These are phyloP conservation scores for Fragum fragum DNA, from an alignment of 2,888 invertebrate species.

Conservation along the genomic window DNA sequence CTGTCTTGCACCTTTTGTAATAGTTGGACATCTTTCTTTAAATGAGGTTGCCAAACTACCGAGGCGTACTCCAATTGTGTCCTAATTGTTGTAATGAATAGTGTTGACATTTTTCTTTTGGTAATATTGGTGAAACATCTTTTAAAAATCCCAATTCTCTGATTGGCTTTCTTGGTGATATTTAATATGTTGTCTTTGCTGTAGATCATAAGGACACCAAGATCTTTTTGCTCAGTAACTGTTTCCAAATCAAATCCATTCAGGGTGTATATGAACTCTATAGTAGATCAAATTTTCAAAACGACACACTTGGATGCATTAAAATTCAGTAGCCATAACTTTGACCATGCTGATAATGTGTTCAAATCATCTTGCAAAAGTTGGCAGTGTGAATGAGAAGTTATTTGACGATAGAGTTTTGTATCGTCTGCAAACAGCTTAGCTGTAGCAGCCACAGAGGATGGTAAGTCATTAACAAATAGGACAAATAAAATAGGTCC, in stretches of 20 bases:
- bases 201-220: not conserved
- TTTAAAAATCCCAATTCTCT: not conserved
- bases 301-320: too few species aligned
- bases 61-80: not conserved
- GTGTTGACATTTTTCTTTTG: not conserved
- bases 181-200: not conserved
- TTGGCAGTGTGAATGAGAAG: too few species aligned
- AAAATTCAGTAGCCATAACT: too few species aligned
- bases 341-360: too few species aligned
- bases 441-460: too few species aligned
- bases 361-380: too few species aligned
- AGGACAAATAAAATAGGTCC: too few species aligned
- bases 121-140: constrained; percentile 6
- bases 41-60: constrained; percentile 6
- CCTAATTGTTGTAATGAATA: not conserved
- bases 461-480: too few species aligned
- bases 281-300: too few species aligned
- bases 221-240: not conserved
- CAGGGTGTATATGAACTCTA: not conserved
- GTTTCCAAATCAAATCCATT: not conserved
- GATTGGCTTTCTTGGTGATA: constrained; percentile 1
- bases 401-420: too few species aligned
- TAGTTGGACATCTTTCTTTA: not conserved
- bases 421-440: too few species aligned
- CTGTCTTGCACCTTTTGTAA: too few species aligned